Evolutionary conservation across 2,797 vertebrate genomes (phyloP).

Genomic region (Peromyscus aztecus): DNA sequence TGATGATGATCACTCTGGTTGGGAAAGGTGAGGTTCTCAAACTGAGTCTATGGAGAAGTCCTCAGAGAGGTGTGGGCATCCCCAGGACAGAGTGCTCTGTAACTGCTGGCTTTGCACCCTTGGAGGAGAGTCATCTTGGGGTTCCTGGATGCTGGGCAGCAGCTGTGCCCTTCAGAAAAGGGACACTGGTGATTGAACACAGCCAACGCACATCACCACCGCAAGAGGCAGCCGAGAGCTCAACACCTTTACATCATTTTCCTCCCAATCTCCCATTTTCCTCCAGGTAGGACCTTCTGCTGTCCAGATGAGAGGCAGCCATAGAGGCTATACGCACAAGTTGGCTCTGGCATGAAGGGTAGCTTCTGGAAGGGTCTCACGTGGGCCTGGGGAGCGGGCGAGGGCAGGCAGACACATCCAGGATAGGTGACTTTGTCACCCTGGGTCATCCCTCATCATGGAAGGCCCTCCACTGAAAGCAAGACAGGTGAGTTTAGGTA

Average conservation of each 20-base stretch:
- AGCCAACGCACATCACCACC: not conserved
- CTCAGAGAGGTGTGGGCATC: not conserved
- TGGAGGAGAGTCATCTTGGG: not conserved
- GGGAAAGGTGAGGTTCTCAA: accelerated
- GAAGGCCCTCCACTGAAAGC: not conserved
- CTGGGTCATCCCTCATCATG: not conserved
- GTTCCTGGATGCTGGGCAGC: not conserved
- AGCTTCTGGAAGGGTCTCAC: not conserved
- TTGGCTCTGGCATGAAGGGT: accelerated
- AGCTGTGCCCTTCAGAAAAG: not conserved
- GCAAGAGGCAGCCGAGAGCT: not conserved
- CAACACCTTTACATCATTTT: not conserved
- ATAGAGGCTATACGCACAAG: not conserved
- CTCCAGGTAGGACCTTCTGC: not conserved
- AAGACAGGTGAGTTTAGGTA: not conserved
- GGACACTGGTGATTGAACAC: not conserved
- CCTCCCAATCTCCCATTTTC: not conserved
- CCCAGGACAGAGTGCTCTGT: accelerated
- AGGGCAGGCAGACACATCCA: too few species aligned
- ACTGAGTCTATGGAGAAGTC: not conserved
- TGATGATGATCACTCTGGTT: not conserved
- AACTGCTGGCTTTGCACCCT: not conserved
- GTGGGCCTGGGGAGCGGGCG: too few species aligned
- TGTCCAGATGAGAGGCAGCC: too few species aligned
- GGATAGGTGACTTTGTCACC: not conserved